Percentiles rank a stretch among this genome's conserved stretches.
Conservation (phyloP, 2,888 invertebrate genomes). For the Diloba caeruleocephala region DNA sequence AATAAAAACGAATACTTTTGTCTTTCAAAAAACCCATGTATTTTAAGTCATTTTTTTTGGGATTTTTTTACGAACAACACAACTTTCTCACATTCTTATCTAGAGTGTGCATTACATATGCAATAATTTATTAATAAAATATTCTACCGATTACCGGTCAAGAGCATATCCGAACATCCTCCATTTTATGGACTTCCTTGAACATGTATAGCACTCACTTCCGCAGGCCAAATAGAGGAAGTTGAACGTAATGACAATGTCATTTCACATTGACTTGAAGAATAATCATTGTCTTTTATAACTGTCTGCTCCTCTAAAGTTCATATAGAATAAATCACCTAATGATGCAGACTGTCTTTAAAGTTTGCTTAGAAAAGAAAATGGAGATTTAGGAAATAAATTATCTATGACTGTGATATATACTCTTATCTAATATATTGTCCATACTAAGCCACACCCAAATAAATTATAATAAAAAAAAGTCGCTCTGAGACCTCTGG, state of each 20-base stretch:
- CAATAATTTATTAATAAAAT: slow-evolving; percentile 27
- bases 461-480: too few species aligned
- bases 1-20: too few species aligned
- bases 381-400: too few species aligned
- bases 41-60: too few species aligned
- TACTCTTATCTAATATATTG: too few species aligned
- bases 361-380: too few species aligned
- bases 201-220: slow-evolving; percentile 45
- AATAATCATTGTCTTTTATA: slow-evolving; percentile 26
- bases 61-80: too few species aligned
- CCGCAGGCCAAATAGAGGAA: slow-evolving; percentile 44
- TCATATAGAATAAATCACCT: not conserved
- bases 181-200: slow-evolving; percentile 52
- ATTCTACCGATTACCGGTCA: slow-evolving; percentile 33
- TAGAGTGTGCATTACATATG: not conserved
- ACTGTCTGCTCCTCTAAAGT: not conserved
- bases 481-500: slow-evolving; percentile 22
- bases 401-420: too few species aligned
- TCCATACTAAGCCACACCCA: too few species aligned
- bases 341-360: slow-evolving; percentile 5
- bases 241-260: slow-evolving; percentile 43
- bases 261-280: slow-evolving; percentile 25
- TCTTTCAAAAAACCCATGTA: too few species aligned
- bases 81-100: too few species aligned
- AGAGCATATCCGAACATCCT: slow-evolving; percentile 46